A percentile compares a stretch with the other conserved stretches of the same genome.
These are phyloP conservation scores for Oscheius sp. DNA, from an alignment of 2,888 invertebrate genomes.

Conservation along the genomic window DNA sequence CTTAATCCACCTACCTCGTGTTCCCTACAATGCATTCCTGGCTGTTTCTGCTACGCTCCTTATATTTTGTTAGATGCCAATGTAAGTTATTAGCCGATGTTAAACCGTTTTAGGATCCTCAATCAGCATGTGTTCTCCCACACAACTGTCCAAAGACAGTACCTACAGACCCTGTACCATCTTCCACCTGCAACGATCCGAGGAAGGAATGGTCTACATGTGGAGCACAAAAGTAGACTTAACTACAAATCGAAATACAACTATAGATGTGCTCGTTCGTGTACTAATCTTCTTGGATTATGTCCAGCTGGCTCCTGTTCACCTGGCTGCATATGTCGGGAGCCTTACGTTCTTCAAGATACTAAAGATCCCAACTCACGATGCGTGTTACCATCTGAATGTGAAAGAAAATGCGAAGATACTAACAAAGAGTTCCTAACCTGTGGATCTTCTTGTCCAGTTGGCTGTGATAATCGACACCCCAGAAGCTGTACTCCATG, in stretches of 20 bases:
- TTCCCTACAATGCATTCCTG: slow-evolving; percentile 50
- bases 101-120: slow-evolving; percentile 31
- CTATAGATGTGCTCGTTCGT: slow-evolving; percentile 52
- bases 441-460: slow-evolving; percentile 63
- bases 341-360: slow-evolving; percentile 44
- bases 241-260: too few relatives aligned
- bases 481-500: slow-evolving; percentile 63
- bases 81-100: neutral
- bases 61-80: slow-evolving; percentile 49
- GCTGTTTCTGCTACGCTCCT: slow-evolving; percentile 57
- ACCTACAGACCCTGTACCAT: neutral
- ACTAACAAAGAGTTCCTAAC: slow-evolving; percentile 51
- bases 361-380: slow-evolving; percentile 42
- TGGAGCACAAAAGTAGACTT: slow-evolving; percentile 34
- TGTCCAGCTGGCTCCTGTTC: slow-evolving; percentile 48
- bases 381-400: slow-evolving; percentile 60
- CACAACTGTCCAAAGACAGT: slow-evolving; percentile 42
- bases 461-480: slow-evolving; percentile 63
- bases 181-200: slow-evolving; percentile 50
- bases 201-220: slow-evolving; percentile 53
- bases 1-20: slow-evolving; percentile 35
- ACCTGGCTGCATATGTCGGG: slow-evolving; percentile 59
- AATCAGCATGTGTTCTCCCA: slow-evolving; percentile 53
- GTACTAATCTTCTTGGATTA: slow-evolving; percentile 48
- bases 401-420: slow-evolving; percentile 51